Percentiles rank a stretch among this genome's conserved stretches.
Conservation (phyloP, 2,888 invertebrate genomes). For the Lagria hirta region DNA sequence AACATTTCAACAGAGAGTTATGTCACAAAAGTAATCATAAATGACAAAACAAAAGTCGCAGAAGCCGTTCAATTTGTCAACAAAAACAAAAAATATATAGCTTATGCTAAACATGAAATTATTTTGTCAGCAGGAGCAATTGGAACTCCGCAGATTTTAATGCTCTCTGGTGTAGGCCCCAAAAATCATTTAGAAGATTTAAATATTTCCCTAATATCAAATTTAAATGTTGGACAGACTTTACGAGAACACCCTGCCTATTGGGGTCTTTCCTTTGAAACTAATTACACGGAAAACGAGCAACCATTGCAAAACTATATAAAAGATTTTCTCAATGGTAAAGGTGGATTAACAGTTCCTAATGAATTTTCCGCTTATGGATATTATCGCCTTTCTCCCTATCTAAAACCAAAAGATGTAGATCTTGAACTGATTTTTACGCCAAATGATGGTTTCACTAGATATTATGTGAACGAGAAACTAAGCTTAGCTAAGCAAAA, state of each 20-base stretch:
- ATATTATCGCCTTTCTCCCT: conserved; percentile 35
- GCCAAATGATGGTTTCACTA: conserved; percentile 53
- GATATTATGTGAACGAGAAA: conserved; percentile 49
- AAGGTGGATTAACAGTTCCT: conserved; percentile 27
- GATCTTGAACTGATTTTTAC: conserved; percentile 49
- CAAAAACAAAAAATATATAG: conserved; percentile 56
- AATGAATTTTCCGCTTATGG: conserved; percentile 31
- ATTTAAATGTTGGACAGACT: conserved; percentile 8
- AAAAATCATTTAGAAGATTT: conserved; percentile 57
- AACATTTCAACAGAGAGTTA: conserved; percentile 67
- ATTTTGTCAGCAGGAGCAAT: conserved; percentile 77
- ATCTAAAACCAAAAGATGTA: conserved; percentile 32
- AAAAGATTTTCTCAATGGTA: conserved; percentile 29
- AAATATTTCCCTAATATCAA: no score
- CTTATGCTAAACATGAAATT: conserved; percentile 68
- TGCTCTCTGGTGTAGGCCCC: conserved; percentile 80
- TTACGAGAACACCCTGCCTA: conserved; percentile 10
- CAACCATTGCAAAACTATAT: conserved; percentile 15
- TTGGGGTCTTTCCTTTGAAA: conserved; percentile 6
- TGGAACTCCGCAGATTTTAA: conserved; percentile 78
- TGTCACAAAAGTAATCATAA: conserved; percentile 62
- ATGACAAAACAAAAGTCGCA: conserved; percentile 59
- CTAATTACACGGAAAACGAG: conserved; percentile 12
- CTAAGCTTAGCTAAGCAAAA: conserved; percentile 11
- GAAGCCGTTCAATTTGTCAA: conserved; percentile 69